Base-by-base conservation (phyloP, 2,113 vertebrate species). In the Saccopteryx leptura region DNA sequence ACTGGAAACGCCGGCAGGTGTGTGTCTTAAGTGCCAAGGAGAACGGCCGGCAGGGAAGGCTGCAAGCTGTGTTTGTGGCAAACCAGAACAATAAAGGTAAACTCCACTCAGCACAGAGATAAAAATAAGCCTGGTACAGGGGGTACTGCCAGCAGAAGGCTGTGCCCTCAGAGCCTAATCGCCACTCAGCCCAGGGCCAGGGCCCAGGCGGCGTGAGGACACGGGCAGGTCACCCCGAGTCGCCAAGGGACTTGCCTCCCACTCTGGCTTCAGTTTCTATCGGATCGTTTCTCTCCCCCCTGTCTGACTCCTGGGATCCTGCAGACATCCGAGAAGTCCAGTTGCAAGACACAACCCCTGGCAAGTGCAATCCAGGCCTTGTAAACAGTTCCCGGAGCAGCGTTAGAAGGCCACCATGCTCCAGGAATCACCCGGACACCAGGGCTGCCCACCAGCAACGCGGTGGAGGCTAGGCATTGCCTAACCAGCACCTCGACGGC, bases 81-180 rank as follows among this genome's bases (percentile, higher is more conserved):
- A 74, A 15, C 58, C 48, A 71, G 90, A 13, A 72, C 48, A 89
- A 10, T 82, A 56, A 80, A 91, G 84, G 92, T 84, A 56, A 96
- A 92, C 85, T 26, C 72, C n/a, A 26, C 90, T 71, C 19, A 12
- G 75, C 48, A 5, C 23, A 1, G 52, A 93, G 90, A 95, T 91
- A 96, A 97, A 97, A 97, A 96, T 97, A 96, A 46, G 92, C 52
- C 72, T 6, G 0, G 96, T 9, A 95, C 97, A 80, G 48, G 72
- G 95, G 78, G 97, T 96, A 11, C 94, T 79, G 97, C 97, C 95
- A 88, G 56, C 31, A 14, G 81, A 33, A 74, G 52, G 52, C 92
- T 61, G 58, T 33, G 50, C 50, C 83, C 68, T 8, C 58, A 26
- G 71, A 1, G 2, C 61, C 52, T 69, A 21, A 5, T 21, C 28